Conservation (phyloP, 2,113 vertebrate genomes). For the Heteronetta atricapilla region DNA sequence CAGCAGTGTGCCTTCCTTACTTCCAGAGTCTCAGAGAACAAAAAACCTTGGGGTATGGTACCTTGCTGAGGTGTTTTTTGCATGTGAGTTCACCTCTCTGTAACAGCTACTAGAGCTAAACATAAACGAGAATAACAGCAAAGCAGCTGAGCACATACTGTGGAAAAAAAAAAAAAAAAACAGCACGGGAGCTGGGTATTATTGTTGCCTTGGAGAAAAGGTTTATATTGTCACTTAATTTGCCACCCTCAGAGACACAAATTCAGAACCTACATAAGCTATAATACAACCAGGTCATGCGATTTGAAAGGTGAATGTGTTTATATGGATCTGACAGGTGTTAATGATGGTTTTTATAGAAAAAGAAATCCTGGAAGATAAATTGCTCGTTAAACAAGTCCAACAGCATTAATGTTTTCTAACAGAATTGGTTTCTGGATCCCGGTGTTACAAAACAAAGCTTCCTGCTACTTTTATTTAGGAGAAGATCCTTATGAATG, state of each 20-base stretch:
- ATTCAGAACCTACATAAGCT: not conserved
- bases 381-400: not conserved
- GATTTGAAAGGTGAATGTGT: not conserved
- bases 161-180: not conserved
- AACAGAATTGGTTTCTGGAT: not conserved
- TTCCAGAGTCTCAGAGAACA: not conserved
- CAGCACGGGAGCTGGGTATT: not conserved
- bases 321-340: slow-evolving; percentile 12
- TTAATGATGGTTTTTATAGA: slow-evolving; percentile 17
- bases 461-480: not conserved
- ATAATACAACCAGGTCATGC: not conserved
- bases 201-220: not conserved
- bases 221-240: not conserved
- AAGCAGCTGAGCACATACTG: not conserved
- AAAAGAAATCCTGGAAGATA: slow-evolving; percentile 28
- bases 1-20: not conserved
- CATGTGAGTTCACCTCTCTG: not conserved
- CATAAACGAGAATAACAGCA: not conserved
- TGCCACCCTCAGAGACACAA: slow-evolving; percentile 3
- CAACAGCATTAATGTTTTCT: slow-evolving; percentile 3
- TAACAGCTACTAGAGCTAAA: not conserved
- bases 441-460: not conserved
- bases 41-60: not conserved
- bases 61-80: not conserved
- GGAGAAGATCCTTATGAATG: not conserved